Percentiles rank a stretch among this genome's conserved stretches.
Evolutionary conservation across 30 jellyfish, hydroid and myxozoan genomes (phyloP).

Genomic region (Pelagia noctiluca): DNA sequence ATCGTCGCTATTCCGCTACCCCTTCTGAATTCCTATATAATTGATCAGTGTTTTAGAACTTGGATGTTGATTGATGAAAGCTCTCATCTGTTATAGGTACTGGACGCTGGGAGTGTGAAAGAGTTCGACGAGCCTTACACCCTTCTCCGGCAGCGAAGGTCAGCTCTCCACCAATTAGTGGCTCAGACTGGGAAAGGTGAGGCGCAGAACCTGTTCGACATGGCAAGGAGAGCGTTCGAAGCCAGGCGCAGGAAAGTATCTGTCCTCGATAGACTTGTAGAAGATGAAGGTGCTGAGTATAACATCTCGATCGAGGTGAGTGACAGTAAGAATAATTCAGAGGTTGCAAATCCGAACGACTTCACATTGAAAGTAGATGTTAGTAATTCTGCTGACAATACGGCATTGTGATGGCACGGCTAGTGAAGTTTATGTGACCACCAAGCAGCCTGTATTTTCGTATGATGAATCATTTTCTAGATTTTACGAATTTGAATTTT

Average conservation of each 20-base stretch:
- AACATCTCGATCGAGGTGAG: neutral
- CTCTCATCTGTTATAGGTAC: too few relatives aligned
- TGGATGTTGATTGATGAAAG: too few relatives aligned
- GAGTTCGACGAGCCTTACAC: constrained; percentile 88
- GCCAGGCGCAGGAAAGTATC: neutral
- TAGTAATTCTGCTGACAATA: neutral
- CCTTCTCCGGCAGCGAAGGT: constrained; percentile 61
- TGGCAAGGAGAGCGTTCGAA: constrained; percentile 68
- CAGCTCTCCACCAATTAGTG: constrained; percentile 79
- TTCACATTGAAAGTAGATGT: neutral
- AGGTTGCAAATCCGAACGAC: neutral
- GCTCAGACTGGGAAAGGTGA: constrained; percentile 91
- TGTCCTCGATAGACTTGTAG: neutral
- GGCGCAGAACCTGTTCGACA: constrained; percentile 86
- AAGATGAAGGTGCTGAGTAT: neutral
- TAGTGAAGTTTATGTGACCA: too few relatives aligned
- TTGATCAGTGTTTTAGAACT: too few relatives aligned
- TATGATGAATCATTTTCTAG: too few relatives aligned
- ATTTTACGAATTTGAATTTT: too few relatives aligned
- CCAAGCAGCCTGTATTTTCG: too few relatives aligned
- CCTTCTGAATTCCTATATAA: too few relatives aligned
- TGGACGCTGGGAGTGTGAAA: constrained; percentile 86
- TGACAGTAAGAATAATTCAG: neutral
- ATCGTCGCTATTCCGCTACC: too few relatives aligned
- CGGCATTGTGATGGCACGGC: neutral